A percentile compares a stretch with the other conserved stretches of the same genome.
These are phyloP conservation scores for Neotragus moschatus DNA, from an alignment of 2,113 vertebrate genomes.

Conservation along the genomic window DNA sequence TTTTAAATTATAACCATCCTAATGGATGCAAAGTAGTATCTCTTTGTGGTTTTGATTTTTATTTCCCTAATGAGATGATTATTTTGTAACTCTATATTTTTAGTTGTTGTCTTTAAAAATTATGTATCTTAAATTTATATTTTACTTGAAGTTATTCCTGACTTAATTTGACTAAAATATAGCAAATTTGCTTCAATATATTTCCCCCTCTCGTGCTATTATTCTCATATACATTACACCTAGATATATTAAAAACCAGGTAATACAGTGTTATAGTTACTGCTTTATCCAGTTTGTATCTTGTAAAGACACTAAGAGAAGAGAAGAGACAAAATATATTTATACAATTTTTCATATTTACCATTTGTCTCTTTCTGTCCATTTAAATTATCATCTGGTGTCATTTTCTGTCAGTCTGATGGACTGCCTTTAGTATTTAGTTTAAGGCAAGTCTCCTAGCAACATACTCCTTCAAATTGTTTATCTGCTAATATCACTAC, in stretches of 20 bases:
- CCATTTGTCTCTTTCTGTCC: background rate
- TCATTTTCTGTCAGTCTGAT: background rate
- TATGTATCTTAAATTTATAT: background rate
- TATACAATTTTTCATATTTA: background rate
- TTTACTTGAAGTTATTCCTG: background rate
- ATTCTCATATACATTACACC: background rate
- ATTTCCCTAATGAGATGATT: background rate
- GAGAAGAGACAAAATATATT: background rate
- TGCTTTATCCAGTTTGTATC: background rate
- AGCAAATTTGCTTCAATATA: background rate
- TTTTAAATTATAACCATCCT: background rate
- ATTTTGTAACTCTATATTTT: background rate
- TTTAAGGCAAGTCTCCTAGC: background rate
- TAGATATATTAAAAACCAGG: background rate
- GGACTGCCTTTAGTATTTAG: background rate
- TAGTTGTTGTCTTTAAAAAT: background rate
- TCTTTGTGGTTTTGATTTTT: background rate
- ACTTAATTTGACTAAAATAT: background rate
- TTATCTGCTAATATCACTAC: background rate
- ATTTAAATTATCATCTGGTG: background rate
- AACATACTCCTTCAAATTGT: background rate
- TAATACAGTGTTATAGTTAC: background rate
- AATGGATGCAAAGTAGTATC: background rate
- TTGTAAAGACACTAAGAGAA: background rate
- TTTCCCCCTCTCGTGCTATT: background rate